These are phyloP conservation scores for Elysia chlorotica DNA, from an alignment of 1,140 invertebrate genomes.

Conservation along the genomic window DNA sequence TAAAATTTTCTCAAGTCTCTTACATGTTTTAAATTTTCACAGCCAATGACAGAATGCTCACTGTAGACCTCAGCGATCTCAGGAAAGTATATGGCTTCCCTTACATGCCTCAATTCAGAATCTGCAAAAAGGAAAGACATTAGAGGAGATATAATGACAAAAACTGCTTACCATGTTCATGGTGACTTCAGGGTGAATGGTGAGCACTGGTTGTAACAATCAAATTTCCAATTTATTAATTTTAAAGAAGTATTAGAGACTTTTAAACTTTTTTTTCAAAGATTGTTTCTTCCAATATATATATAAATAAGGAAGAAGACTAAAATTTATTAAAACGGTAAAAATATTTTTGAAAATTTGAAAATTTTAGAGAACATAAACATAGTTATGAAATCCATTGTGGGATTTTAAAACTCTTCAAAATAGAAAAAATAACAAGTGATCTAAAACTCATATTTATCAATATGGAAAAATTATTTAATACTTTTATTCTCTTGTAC, in stretches of 20 bases:
- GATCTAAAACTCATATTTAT: not conserved
- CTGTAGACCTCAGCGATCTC: constrained; percentile 14
- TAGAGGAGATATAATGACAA: not conserved
- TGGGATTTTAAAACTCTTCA: not conserved
- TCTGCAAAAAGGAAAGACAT: not conserved
- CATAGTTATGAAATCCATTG: too few species aligned
- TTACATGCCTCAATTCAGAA: not conserved
- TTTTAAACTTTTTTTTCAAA: not conserved
- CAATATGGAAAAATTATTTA: too few species aligned
- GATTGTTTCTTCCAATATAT: too few species aligned
- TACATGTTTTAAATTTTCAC: constrained; percentile 15
- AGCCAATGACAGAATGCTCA: not conserved
- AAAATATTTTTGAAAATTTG: too few species aligned
- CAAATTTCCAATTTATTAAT: not conserved
- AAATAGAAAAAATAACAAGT: not conserved
- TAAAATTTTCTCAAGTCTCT: constrained; percentile 3
- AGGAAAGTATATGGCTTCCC: constrained; percentile 10
- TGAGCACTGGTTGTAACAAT: too few species aligned
- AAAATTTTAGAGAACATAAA: too few species aligned
- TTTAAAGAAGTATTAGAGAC: not conserved
- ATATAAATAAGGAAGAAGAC: too few species aligned
- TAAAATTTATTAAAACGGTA: too few species aligned
- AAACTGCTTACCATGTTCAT: not conserved
- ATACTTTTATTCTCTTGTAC: not conserved
- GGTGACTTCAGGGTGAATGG: too few species aligned